phyloP scores from a whole-genome alignment of 2,888 invertebrate genomes.

The Matsumyia berberina region DNA sequence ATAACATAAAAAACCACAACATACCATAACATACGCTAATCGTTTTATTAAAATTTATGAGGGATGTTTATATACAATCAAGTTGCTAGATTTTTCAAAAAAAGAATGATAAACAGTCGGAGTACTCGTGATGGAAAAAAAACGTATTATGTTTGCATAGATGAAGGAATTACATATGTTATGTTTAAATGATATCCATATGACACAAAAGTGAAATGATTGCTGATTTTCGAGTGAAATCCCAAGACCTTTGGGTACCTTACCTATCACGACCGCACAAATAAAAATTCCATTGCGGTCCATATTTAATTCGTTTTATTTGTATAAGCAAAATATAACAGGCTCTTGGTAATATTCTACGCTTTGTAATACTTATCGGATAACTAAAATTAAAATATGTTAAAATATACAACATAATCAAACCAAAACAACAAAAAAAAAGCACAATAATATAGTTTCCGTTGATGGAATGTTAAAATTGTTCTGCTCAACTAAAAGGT shows the following conservation, averaged over 20 bases:
- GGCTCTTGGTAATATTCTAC: not conserved
- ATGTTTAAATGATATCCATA: not conserved
- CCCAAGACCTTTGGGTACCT: not conserved
- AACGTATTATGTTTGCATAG: too few relatives aligned
- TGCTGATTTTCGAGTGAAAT: too few relatives aligned
- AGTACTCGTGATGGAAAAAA: too few relatives aligned
- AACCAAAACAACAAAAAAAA: not conserved
- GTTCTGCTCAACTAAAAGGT: not conserved
- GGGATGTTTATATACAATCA: not conserved
- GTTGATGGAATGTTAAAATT: not conserved
- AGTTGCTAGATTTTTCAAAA: too few relatives aligned
- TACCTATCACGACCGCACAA: constrained; percentile 43
- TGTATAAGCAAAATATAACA: not conserved
- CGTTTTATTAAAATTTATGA: not conserved
- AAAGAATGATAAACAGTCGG: too few relatives aligned
- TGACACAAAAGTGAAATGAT: not conserved
- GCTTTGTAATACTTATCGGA: not conserved
- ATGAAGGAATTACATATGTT: not conserved
- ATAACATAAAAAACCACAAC: not conserved
- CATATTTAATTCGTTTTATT: constrained; percentile 19
- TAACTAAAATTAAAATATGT: constrained; percentile 20
- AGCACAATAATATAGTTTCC: not conserved
- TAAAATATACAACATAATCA: not conserved
- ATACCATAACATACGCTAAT: not conserved
- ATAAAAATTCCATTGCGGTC: constrained; percentile 31